Percentiles rank a stretch among this genome's conserved stretches.
These are phyloP conservation scores for Chionomys nivalis DNA, from an alignment of 2,113 vertebrate species.

Conservation along the genomic window DNA sequence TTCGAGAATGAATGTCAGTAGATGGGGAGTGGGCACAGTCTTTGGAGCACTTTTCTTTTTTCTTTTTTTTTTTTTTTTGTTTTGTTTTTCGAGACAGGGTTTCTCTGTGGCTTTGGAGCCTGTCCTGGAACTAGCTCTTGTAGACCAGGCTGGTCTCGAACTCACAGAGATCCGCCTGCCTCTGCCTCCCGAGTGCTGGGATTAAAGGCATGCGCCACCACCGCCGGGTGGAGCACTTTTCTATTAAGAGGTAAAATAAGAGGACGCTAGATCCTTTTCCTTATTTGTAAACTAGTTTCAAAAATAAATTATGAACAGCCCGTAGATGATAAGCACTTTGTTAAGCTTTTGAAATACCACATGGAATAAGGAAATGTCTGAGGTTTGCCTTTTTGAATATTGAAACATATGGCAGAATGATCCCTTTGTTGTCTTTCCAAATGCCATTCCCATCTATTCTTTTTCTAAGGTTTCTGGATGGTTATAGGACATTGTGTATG, in stretches of 20 bases:
- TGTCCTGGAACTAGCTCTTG: too few relatives aligned
- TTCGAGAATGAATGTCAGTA: background rate
- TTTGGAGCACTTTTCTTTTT: background rate
- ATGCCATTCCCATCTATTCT: background rate
- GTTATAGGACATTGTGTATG: background rate
- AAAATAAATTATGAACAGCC: background rate
- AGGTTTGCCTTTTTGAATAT: background rate
- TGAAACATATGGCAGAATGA: background rate
- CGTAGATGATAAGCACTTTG: background rate
- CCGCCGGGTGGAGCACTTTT: too few relatives aligned
- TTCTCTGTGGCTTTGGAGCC: too few relatives aligned
- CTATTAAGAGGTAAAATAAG: background rate
- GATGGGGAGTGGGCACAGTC: background rate
- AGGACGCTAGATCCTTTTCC: background rate
- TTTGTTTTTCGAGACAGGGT: too few relatives aligned
- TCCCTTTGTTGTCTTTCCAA: background rate
- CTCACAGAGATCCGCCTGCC: too few relatives aligned
- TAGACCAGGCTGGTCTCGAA: too few relatives aligned
- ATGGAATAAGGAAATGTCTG: background rate
- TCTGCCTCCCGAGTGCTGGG: too few relatives aligned
- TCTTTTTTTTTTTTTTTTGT: too few relatives aligned
- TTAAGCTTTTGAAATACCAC: background rate
- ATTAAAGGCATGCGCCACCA: too few relatives aligned
- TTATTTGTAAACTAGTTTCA: conserved; percentile 14
- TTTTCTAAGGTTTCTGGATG: background rate